A percentile compares a stretch with the other conserved stretches of the same genome.
Evolutionary conservation across 1,140 invertebrate species (phyloP).

Genomic region (Ditylenchus dipsaci): DNA sequence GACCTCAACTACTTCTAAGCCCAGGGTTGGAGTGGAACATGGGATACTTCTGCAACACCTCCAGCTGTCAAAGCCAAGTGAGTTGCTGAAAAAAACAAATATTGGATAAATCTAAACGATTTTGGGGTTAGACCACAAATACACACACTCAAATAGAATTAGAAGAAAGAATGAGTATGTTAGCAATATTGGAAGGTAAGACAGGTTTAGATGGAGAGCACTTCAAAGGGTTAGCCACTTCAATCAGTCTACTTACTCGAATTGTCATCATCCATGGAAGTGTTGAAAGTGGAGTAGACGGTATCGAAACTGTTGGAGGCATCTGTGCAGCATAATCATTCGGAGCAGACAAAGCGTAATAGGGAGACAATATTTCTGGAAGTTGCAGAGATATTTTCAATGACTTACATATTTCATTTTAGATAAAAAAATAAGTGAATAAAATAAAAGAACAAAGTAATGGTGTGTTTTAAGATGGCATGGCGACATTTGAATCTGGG

Average conservation of each 20-base stretch:
- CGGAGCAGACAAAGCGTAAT: neutral
- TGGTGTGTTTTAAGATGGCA: too few relatives aligned
- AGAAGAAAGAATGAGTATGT: too few relatives aligned
- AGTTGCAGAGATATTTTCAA: neutral
- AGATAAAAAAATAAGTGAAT: too few relatives aligned
- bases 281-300: slow-evolving; percentile 2
- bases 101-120: too few relatives aligned
- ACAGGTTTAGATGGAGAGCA: neutral
- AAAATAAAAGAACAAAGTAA: too few relatives aligned
- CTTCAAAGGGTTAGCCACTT: slow-evolving; percentile 3
- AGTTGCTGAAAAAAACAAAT: slow-evolving; percentile 15
- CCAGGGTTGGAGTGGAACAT: slow-evolving; percentile 23
- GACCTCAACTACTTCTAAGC: slow-evolving; percentile 18
- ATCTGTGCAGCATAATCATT: too few relatives aligned
- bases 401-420: too few relatives aligned
- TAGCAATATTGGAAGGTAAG: too few relatives aligned
- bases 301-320: too few relatives aligned
- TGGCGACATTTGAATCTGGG: too few relatives aligned
- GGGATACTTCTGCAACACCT: slow-evolving; percentile 8
- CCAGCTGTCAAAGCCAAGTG: slow-evolving; percentile 19
- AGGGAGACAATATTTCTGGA: slow-evolving; percentile 6
- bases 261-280: neutral
- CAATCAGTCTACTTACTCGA: neutral
- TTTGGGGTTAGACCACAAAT: too few relatives aligned
- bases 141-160: too few relatives aligned